Base-by-base conservation (phyloP, 1,140 invertebrate species). In the Arion vulgaris region DNA sequence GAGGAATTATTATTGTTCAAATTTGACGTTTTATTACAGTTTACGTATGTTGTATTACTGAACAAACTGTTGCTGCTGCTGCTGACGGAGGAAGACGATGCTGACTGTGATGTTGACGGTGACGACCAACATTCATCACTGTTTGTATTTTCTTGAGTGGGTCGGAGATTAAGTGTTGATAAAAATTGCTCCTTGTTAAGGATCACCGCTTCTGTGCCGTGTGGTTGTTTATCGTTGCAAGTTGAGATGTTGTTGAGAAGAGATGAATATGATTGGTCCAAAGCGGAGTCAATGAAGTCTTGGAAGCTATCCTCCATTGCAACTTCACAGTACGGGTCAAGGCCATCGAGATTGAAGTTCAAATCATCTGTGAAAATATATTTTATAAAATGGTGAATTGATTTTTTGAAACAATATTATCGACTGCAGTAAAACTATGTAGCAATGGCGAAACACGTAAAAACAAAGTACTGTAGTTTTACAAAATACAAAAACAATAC, bases 261-360 rank as follows among this genome's bases (percentile, higher is more conserved):
- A n/a, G 34, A 41, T 34, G 68, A 38, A n/a, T 28, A n/a, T 1
- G 73, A 51, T 32, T 75, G 2, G 13, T 75, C 73, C 0, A 75
- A 26, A 0, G 45, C 73, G 1, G 73, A 75, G 73, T 75, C 73
- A 9, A 75, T 75, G 45, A 75, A 75, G 73, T 75, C 73, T 51
- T 75, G 41, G 32, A 75, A 51, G 34, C 73, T 75, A 45, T 75
- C 73, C 28, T 75, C 73, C 73, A 75, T 75, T 45, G 41, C 45
- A 1, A 75, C n/a, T 19, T 75, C 73, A 17, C 39, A 38, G 73
- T 45, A 75, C 9, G 73, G 73, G 73, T 75, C 49, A 32, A 75
- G 73, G 45, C 53, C 73, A 34, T 71, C 68, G 13, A 51, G 23
- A 36, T 28, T 32, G 23, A 75, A 75, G 73, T 72, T 45, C 36